Evolutionary conservation across 2,797 vertebrate species (phyloP), one percentile per base, ranked within the genome.

Genomic region (Rhadinocentrus ornatus): DNA sequence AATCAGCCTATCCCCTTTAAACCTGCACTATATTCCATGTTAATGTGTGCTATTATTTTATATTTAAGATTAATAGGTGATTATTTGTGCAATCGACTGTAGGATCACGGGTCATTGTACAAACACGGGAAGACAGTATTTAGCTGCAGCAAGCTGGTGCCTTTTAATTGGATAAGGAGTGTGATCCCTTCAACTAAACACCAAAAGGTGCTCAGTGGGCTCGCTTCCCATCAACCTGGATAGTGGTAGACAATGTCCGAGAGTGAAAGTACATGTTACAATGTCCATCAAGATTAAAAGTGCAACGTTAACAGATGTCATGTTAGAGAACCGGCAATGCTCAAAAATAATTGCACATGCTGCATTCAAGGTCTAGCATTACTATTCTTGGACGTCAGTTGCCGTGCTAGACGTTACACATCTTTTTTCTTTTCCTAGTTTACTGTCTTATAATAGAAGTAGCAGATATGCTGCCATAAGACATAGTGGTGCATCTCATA

Each of bases 111-210:
- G 78, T 68, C 65, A 77, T 65, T 78, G 62, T 22, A 79, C 74
- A 73, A 53, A 77, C 68, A 63, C 67, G 62, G 65, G 60, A 69
- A 80, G 70, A 78, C 82, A 66, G 52, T 68, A 70, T 78, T 73
- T 75, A 79, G 46, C 80, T 73, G 84, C 78, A 88, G 81, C 88
- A 76, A 83, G 72, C 83, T 62, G 53, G 90, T 78, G 76, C 72
- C 52, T 48, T 92, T 91, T 92, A 93, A 93, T 92, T 88, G 91
- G 91, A 93, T 93, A 77, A 90, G 78, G 75, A 84, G 81, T 88
- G 90, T 88, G 90, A 93, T 93, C 91, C 86, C 82, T 85, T 91
- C 86, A 91, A 85, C 78, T 74, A 66, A 75, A 90, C 88, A 90
- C 88, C 84, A 71, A 88, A 88, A 88, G 90, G 91, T 92, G 89